Conservation (phyloP, 2,113 vertebrate species). For the Xiphophorus maculatus region DNA sequence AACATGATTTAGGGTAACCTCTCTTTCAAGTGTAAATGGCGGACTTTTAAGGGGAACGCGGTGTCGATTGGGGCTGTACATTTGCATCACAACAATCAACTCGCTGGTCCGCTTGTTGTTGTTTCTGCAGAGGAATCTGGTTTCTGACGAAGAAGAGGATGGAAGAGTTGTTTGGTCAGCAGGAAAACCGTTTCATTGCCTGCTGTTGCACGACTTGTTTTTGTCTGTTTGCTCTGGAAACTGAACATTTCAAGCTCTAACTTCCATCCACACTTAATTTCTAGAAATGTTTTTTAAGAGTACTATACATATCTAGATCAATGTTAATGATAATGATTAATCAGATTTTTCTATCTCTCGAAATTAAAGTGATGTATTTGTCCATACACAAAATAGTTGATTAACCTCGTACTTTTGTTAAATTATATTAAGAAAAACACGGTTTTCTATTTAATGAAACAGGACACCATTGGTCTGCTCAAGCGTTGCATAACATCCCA, state of each 20-base stretch:
- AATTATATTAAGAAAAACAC: too few species aligned
- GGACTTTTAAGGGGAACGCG: neutral
- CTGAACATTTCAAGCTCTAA: neutral
- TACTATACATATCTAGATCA: too few species aligned
- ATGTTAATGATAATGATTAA: neutral
- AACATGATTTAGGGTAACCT: constrained; percentile 58
- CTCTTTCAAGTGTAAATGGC: constrained; percentile 75
- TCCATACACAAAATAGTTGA: too few species aligned
- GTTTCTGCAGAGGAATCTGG: constrained; percentile 36
- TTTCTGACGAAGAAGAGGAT: constrained; percentile 35
- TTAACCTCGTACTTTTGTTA: too few species aligned
- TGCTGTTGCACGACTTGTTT: neutral
- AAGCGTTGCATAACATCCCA: neutral
- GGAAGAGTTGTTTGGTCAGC: constrained; percentile 12
- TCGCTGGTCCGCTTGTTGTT: neutral
- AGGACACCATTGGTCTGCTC: neutral
- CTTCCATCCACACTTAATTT: too few species aligned
- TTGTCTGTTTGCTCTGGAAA: neutral
- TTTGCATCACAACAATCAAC: constrained; percentile 64
- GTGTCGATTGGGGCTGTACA: constrained; percentile 51
- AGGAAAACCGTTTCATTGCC: neutral
- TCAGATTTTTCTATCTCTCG: too few species aligned
- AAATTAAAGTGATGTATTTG: neutral
- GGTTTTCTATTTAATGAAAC: too few species aligned
- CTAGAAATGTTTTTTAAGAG: too few species aligned